Evolutionary conservation across 2,113 vertebrate species (phyloP), one percentile per base, ranked within the genome.

Genomic region (Heteronetta atricapilla): DNA sequence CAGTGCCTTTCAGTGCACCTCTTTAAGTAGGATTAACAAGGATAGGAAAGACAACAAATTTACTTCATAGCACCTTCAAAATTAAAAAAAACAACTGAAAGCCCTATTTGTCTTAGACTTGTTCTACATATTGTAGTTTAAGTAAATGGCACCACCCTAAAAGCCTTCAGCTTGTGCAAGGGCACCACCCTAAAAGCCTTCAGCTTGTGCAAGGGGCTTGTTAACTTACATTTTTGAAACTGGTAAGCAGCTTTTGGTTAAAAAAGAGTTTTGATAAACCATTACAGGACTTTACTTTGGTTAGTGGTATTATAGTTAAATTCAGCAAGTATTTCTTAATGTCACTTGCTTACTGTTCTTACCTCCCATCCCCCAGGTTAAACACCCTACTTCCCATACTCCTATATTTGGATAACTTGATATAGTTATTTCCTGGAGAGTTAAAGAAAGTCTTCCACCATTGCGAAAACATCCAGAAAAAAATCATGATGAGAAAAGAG

Each of bases 271-370:
- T 79, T 44, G 36, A 94, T 82, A 53, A 96, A 77, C 48, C 46
- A 48, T 90, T 80, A 70, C 18, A 11, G 9, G 86, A 42, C 19
- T 88, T 82, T 59, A 59, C 22, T 46, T 44, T 40, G 26, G 38
- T 80, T 96, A 97, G 96, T 55, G 20, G 10, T 81, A 83, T 58
- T 44, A 79, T 9, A 83, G 59, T 46, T 79, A 20, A 90, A 84
- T 86, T 93, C 93, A 87, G 92, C 92, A 48, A 48, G 20, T 95
- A 36, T 29, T 94, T 94, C 85, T 74, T 86, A 52, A 85, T 86
- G 13, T 56, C 87, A 93, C 73, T 89, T 94, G 36, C 62, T 91
- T 72, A n/a, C 66, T 70, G 44, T 88, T 33, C 93, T 82, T 92
- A 6, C 25, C 50, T 29, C 13, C 4, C 8, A 13, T 23, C 84